Evolutionary conservation across 1,140 invertebrate species (phyloP), one percentile per base, ranked within the genome.

Genomic region (Phocides pigmalion): DNA sequence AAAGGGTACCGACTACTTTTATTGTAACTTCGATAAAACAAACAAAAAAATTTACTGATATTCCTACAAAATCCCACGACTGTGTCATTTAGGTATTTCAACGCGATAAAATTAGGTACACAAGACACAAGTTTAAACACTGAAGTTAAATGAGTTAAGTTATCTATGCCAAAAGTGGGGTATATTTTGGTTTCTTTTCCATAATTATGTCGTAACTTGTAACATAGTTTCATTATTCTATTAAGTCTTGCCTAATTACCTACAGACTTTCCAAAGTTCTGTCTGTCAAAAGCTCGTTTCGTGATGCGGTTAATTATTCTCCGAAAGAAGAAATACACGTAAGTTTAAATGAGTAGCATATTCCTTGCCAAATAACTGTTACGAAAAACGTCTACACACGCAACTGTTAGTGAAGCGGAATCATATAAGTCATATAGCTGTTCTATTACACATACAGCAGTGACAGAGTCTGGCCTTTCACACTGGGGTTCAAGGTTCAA

Each of bases 261-360:
- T 50, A 50, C 16, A 11, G 22, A 58, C 37, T 62, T 47, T 62
- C 58, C 35, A 39, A 62, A 47, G 28, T 17, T 44, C 44, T 20
- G 44, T 14, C 44, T 47, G 58, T 62, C 58, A 49, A 25, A 62
- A 49, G 58, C 42, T 39, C 49, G 58, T 61, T 61, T 61, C 58
- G 58, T 61, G 58, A 61, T 61, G 58, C 16, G 19, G 58, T 37
- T 61, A 49, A 61, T 61, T 61, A 49, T 61, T 61, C 28, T 61
- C 6, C 4, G 32, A 49, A 39, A 49, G 44, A 49, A 47, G 12
- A 49, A 61, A 59, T 44, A 59, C n/a, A 12, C 14, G 12, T 20
- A 25, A 41, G 51, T 56, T 56, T 19, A 42, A 44, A 59, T 44
- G 54, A 16, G 35, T 25, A 49, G 17, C 22, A 39, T 50, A 64